Base-by-base conservation (phyloP, 2,888 invertebrate species). In the Plutella xylostella region DNA sequence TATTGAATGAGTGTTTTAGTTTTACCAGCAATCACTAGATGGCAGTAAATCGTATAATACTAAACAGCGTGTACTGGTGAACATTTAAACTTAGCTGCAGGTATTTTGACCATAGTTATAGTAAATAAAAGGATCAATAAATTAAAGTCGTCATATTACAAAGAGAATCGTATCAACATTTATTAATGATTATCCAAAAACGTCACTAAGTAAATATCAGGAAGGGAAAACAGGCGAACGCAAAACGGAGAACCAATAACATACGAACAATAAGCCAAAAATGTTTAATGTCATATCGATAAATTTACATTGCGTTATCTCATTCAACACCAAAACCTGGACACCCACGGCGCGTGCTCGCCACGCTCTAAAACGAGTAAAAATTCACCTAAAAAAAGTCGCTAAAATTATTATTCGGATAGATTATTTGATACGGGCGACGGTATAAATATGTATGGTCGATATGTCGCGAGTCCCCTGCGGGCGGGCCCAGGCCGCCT, bases 221-320 rank as follows among this genome's bases (percentile, higher is more conserved):
- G n/a, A n/a, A n/a, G n/a, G n/a, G n/a, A n/a, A n/a, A n/a, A n/a
- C n/a, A n/a, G n/a, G n/a, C n/a, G n/a, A n/a, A n/a, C n/a, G n/a
- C n/a, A n/a, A n/a, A n/a, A n/a, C n/a, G n/a, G n/a, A 72, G 72
- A 58, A 11, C 61, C 68, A 78, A 75, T 72, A 75, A 82, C n/a
- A n/a, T 77, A 79, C 79, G 67, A 79, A 79, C 72, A 71, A 69
- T 82, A 83, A 83, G 83, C 83, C 82, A 82, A 83, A 82, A 82
- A 77, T 75, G 78, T 83, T 80, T 82, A 82, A 82, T 82, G 75
- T 80, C 71, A 77, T 78, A 78, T 77, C 65, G 71, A 75, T 82
- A 79, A 79, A 76, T 82, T 72, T 82, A 82, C 83, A 82, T 72
- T 70, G 79, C 77, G 70, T 71, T 73, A 63, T 70, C 68, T 65